These are phyloP conservation scores for Phasianus colchicus DNA, from an alignment of 2,113 vertebrate genomes.

Conservation along the genomic window DNA sequence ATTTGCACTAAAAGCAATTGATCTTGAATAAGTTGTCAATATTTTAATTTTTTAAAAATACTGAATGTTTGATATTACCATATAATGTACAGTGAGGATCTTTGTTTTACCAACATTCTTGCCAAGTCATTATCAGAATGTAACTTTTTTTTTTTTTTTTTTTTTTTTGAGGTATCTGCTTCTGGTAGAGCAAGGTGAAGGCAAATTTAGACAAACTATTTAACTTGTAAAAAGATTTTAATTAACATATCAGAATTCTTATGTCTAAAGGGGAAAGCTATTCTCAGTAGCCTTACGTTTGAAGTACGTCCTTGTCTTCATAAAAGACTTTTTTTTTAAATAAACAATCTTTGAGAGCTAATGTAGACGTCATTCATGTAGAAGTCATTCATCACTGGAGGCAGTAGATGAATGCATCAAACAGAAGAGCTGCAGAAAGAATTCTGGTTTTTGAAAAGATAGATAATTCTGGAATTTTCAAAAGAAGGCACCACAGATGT, in stretches of 20 bases:
- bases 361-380: neutral
- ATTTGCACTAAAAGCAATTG: neutral
- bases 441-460: neutral
- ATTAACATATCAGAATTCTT: neutral
- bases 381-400: neutral
- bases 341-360: neutral
- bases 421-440: neutral
- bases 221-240: neutral
- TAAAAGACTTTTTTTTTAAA: neutral
- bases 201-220: neutral
- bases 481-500: neutral
- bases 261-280: neutral
- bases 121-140: neutral
- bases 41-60: neutral
- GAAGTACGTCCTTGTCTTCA: neutral
- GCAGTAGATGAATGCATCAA: neutral
- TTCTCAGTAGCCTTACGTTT: neutral
- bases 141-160: neutral
- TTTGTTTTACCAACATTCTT: neutral
- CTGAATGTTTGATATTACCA: neutral
- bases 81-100: neutral
- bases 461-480: neutral
- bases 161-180: neutral
- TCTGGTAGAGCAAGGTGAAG: neutral
- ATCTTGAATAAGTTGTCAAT: neutral